Evolutionary conservation across 2,888 invertebrate species (phyloP), one percentile per base, ranked within the genome.

Genomic region (Catotricha subobsoleta): DNA sequence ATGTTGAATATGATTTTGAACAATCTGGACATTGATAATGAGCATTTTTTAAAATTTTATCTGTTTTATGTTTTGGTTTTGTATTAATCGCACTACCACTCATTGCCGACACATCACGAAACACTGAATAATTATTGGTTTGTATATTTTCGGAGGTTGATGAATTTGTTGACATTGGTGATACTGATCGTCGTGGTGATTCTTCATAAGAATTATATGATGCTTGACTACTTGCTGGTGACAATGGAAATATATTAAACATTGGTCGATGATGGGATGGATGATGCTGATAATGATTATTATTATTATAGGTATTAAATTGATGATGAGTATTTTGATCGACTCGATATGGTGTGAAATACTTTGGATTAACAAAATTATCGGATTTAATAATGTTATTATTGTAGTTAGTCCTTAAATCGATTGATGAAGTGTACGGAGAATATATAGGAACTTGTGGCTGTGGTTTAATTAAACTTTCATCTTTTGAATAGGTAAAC

Each of bases 1-100:
- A 88, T 2, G 95, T 95, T 0, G 92, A 91, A 64, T 95, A 95
- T 30, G 87, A 87, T 60, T 95, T 94, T 33, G 83, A 80, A 59
- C 95, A 95, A 55, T 88, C 86, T 0, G 82, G 79, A 58, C 95
- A 95, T 56, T 90, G 86, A 57, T 91, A 91, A 30, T 91, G 76
- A 29, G 66, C 53, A 2, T 44, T 72, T 71, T 56, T 72, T 69
- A 1, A 70, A 57, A 62, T 64, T 57, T 57, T 43, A 28, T 43
- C 43, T 8, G 29, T 16, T 37, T 36, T 45, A 21, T 5, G n/a
- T 29, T 43, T 28, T 34, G 33, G 13, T 34, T 36, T 36, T 8
- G 21, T 23, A 10, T 23, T 16, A 3, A 23, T 21, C 7, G 36
- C 36, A 10, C 36, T 21, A 28, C 19, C 10, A 12, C 40, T 40